These are phyloP conservation scores for Hippopotamyrus pictus DNA, from an alignment of 2,797 vertebrate species.

Conservation along the genomic window DNA sequence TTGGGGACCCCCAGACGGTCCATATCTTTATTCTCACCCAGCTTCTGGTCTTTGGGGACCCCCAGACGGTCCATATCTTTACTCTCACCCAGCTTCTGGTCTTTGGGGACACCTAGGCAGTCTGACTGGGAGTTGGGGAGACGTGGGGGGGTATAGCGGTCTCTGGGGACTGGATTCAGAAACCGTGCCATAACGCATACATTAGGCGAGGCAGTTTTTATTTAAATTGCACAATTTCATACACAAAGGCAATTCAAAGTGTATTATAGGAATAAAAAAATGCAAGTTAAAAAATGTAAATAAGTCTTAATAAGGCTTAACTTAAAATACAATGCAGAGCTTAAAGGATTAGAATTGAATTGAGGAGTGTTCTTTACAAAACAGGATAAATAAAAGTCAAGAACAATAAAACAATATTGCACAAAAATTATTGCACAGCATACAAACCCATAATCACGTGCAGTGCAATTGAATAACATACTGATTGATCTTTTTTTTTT, in stretches of 20 bases:
- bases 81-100: background rate
- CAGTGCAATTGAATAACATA: background rate
- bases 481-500: background rate
- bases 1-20: too few species aligned
- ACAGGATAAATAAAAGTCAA: background rate
- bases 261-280: background rate
- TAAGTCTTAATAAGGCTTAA: background rate
- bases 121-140: background rate
- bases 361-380: background rate
- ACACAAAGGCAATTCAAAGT: background rate
- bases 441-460: background rate
- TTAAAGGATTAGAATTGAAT: background rate
- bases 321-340: background rate
- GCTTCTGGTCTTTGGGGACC: background rate
- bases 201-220: background rate
- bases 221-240: background rate
- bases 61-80: background rate
- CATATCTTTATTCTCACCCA: too few species aligned
- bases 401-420: background rate
- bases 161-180: background rate
- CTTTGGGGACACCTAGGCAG: background rate
- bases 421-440: background rate
- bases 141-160: background rate
- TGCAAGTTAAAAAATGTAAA: background rate
- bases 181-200: background rate